Conservation (phyloP, 1,140 invertebrate genomes). For the Drosophila lacteicornis region DNA sequence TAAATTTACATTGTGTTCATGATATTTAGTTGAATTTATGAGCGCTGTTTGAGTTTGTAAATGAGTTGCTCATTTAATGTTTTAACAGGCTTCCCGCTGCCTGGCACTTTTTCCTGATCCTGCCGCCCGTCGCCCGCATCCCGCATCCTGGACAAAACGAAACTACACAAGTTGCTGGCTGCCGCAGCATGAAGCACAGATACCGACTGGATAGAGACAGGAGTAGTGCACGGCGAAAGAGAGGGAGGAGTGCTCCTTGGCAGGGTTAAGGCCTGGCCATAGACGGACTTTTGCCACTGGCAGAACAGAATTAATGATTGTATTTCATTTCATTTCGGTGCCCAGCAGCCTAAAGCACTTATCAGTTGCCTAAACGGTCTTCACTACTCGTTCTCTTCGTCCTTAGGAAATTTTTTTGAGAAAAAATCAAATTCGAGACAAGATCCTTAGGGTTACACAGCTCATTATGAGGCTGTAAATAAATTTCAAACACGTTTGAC, state of each 20-base stretch:
- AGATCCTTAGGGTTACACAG: background rate
- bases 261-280: slow-evolving; percentile 25
- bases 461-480: background rate
- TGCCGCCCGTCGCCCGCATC: background rate
- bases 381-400: background rate
- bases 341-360: slow-evolving; percentile 23
- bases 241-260: background rate
- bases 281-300: slow-evolving; percentile 45
- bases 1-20: slow-evolving; percentile 83
- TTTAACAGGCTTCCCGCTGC: slow-evolving; percentile 54
- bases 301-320: slow-evolving; percentile 77
- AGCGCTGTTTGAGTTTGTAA: slow-evolving; percentile 82
- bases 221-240: background rate
- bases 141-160: slow-evolving; percentile 1
- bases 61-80: slow-evolving; percentile 83
- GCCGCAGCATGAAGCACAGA: slow-evolving; percentile 10
- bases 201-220: slow-evolving; percentile 13
- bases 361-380: slow-evolving; percentile 18
- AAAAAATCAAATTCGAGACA: no score
- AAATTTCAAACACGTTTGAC: background rate
- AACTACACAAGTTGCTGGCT: slow-evolving; percentile 41
- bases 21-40: slow-evolving; percentile 83
- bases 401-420: background rate
- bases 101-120: background rate
- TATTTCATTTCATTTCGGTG: slow-evolving; percentile 62